Evolutionary conservation across 1,140 invertebrate genomes (phyloP).

Genomic region (Sycophaga agraensis): DNA sequence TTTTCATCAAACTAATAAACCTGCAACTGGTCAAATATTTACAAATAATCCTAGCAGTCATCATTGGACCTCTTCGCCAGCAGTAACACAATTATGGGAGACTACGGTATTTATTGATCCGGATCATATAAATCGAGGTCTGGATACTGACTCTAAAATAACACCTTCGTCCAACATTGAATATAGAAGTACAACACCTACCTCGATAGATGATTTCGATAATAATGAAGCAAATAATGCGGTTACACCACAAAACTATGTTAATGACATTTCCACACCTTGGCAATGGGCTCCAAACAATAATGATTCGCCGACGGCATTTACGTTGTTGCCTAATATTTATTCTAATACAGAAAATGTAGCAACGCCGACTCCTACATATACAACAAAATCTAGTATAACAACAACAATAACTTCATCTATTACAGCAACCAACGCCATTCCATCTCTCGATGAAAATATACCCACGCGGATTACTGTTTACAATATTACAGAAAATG

Average conservation of each 20-base stretch:
- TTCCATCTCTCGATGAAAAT: constrained; percentile 17
- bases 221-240: constrained; percentile 34
- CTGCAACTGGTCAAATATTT: constrained; percentile 16
- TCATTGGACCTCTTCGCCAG: constrained; percentile 61
- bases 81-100: constrained; percentile 64
- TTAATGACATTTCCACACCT: constrained; percentile 38
- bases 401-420: constrained; percentile 46
- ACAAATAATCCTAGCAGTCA: constrained; percentile 34
- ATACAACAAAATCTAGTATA: constrained; percentile 42
- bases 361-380: constrained; percentile 42
- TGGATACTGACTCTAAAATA: constrained; percentile 50
- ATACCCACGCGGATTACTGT: constrained; percentile 26
- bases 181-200: constrained; percentile 34
- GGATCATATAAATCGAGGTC: constrained; percentile 68
- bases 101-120: constrained; percentile 70
- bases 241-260: constrained; percentile 37
- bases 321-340: constrained; percentile 46
- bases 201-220: constrained; percentile 25
- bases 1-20: constrained; percentile 17
- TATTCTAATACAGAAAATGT: constrained; percentile 38
- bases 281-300: constrained; percentile 46
- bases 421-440: constrained; percentile 37
- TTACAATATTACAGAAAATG: constrained; percentile 56
- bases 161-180: constrained; percentile 24
- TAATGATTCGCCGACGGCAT: constrained; percentile 51